Conservation (phyloP, 37 sponge, comb jelly and placozoan genomes). For the Amphimedon queenslandica region DNA sequence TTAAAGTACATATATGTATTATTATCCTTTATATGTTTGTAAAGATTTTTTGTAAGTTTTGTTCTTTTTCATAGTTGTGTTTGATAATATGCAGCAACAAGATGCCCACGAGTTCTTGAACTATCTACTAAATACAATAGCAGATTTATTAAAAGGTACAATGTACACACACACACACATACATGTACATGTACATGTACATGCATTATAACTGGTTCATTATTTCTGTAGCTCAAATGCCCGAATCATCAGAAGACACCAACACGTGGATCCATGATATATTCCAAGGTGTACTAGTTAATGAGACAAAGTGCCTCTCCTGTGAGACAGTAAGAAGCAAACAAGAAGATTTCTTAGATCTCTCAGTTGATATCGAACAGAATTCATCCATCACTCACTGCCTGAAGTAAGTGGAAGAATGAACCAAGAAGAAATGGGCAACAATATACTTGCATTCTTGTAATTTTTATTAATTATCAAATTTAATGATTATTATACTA, state of each 20-base stretch:
- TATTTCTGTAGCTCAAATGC: conserved; percentile 9
- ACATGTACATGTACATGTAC: no score
- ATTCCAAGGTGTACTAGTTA: conserved; percentile 88
- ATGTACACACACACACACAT: not conserved
- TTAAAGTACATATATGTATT: no score
- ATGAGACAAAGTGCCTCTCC: conserved; percentile 91
- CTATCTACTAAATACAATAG: conserved; percentile 93
- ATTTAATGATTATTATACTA: no score
- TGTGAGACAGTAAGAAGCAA: conserved; percentile 94
- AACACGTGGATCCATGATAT: conserved; percentile 87
- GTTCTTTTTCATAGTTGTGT: conserved; percentile 64
- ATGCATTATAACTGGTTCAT: not conserved
- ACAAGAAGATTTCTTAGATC: conserved; percentile 94
- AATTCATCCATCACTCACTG: conserved; percentile 92
- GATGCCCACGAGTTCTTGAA: conserved; percentile 99
- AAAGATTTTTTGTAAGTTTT: no score
- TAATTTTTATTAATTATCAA: no score
- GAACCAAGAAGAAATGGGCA: no score
- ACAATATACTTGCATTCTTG: no score
- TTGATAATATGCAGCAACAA: conserved; percentile 93
- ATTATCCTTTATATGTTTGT: no score
- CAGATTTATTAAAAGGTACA: conserved; percentile 71
- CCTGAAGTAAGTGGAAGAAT: no score
- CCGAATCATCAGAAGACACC: not conserved
- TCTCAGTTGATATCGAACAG: conserved; percentile 96